Evolutionary conservation across 2,113 vertebrate genomes (phyloP).

Genomic region (Phaetusa simplex): DNA sequence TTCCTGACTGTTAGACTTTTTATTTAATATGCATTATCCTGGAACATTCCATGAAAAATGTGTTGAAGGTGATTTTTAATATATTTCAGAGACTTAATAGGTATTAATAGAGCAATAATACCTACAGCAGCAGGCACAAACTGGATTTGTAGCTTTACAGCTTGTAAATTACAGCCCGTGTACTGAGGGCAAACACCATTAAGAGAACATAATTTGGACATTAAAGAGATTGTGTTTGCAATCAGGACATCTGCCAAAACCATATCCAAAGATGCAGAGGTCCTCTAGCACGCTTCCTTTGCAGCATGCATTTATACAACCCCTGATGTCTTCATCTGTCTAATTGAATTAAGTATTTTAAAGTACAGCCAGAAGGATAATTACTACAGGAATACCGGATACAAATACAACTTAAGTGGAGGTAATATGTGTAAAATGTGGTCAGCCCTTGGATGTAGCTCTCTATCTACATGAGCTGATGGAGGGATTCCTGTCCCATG

Average conservation of each 20-base stretch:
- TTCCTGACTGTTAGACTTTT: neutral
- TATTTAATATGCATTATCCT: slow-evolving; percentile 16
- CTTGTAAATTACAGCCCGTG: slow-evolving; percentile 31
- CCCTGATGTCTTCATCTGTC: neutral
- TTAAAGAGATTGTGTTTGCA: slow-evolving; percentile 33
- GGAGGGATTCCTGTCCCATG: neutral
- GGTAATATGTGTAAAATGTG: neutral
- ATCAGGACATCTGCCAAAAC: slow-evolving; percentile 35
- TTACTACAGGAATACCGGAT: neutral
- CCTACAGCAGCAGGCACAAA: neutral
- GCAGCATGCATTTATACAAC: neutral
- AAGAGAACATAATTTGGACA: slow-evolving; percentile 37
- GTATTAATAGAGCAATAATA: slow-evolving; percentile 56
- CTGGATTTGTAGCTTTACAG: slow-evolving; percentile 3
- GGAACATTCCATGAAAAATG: slow-evolving; percentile 16
- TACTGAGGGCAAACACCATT: slow-evolving; percentile 26
- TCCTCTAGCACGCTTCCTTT: neutral
- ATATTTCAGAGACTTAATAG: slow-evolving; percentile 39
- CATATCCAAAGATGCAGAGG: neutral
- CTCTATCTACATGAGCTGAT: neutral
- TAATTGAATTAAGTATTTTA: neutral
- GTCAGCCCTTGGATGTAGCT: neutral
- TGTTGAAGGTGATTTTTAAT: neutral
- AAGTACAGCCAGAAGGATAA: neutral
- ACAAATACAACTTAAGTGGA: neutral